Percentiles rank a stretch among this genome's conserved stretches.
Conservation (phyloP, 2,888 invertebrate genomes). For the Brachypalpus laphriformis region DNA sequence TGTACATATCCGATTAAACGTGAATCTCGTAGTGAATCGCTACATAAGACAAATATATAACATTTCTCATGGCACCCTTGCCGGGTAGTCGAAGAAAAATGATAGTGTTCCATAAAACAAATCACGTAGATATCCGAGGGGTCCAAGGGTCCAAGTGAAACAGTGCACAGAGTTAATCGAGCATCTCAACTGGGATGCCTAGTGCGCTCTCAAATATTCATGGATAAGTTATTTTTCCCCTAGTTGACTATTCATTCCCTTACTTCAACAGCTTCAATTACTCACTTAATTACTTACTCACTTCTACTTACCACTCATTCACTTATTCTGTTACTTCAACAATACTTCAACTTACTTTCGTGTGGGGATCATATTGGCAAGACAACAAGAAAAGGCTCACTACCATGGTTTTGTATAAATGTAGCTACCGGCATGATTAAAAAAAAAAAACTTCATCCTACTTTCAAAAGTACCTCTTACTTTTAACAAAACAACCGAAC, state of each 20-base stretch:
- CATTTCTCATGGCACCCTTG: conserved; percentile 15
- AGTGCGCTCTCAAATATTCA: conserved; percentile 42
- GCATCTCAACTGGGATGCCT: conserved; percentile 21
- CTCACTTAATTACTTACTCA: conserved; percentile 40
- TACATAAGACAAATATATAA: conserved; percentile 13
- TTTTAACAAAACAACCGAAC: conserved; percentile 12
- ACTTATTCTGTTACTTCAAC: neutral
- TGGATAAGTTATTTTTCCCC: conserved; percentile 32
- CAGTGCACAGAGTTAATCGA: conserved; percentile 10
- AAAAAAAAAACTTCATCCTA: neutral
- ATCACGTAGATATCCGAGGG: conserved; percentile 42
- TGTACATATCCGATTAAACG: conserved; percentile 29
- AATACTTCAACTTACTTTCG: neutral
- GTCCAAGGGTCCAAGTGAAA: neutral
- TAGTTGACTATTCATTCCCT: neutral
- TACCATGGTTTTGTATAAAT: neutral
- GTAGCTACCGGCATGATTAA: neutral
- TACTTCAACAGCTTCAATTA: conserved; percentile 33
- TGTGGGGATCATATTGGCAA: neutral
- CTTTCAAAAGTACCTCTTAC: neutral
- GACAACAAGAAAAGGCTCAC: too few relatives aligned
- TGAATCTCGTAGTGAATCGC: conserved; percentile 1
- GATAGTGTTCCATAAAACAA: conserved; percentile 42
- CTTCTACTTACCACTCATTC: conserved; percentile 24
- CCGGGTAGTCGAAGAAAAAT: conserved; percentile 15